Evolutionary conservation across 2,888 invertebrate genomes (phyloP), one percentile per base, ranked within the genome.

Genomic region (Zele albiditarsus): DNA sequence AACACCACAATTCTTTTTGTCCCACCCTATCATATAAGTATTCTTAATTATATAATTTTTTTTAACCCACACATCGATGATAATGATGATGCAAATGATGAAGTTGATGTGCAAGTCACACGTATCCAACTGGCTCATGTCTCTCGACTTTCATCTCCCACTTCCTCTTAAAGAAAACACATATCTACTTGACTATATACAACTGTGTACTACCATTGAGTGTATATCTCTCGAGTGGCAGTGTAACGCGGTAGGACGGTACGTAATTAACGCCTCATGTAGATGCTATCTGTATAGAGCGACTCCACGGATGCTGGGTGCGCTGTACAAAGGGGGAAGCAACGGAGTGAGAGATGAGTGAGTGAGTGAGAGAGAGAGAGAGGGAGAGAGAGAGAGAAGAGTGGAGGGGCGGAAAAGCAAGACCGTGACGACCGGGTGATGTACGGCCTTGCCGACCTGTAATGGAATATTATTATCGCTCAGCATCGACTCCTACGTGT

Each of bases 401-500:
- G 74, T 46, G 62, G 31, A 67, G 57, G 70, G 33, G n/a, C n/a
- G n/a, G n/a, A n/a, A n/a, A 71, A 74, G 57, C 58, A 65, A 58
- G 82, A 83, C 84, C 84, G 85, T 86, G 88, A 89, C 86, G 88
- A 87, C 83, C 82, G 77, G 82, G 67, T 86, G 87, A 88, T 87
- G 87, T 85, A 87, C 85, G 86, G 83, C 84, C 83, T 80, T 83
- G 84, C 83, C 80, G 81, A 82, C 70, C 53, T 82, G 85, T 88
- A 87, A 88, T 88, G 87, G 87, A 88, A 88, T 88, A 88, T 89
- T 88, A 88, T 88, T 88, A 88, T 88, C 88, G 86, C 84, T 85
- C 85, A 83, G 84, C 84, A 88, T 87, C 86, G 80, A 85, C 83
- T 84, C 83, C 84, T 83, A 82, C 84, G 84, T 82, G 85, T 85